phyloP scores from a whole-genome alignment of 1,140 invertebrate species.

The Eriosoma lanigerum region DNA sequence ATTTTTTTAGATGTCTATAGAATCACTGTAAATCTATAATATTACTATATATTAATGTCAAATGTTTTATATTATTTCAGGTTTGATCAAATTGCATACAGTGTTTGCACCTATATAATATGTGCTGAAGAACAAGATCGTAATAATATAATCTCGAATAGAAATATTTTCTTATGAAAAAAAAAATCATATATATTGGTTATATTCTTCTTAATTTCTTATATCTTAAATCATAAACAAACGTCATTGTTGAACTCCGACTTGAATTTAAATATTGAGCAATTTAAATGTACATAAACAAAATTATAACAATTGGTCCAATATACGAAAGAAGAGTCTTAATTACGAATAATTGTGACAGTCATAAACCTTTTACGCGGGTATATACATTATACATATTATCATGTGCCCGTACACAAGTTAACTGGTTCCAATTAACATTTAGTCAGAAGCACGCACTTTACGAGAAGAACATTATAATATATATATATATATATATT shows the following conservation, averaged over 20 bases:
- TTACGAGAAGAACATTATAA: background rate
- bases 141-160: no score
- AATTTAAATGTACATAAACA: constrained; percentile 12
- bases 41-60: no score
- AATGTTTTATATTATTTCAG: no score
- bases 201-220: no score
- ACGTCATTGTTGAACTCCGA: background rate
- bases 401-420: background rate
- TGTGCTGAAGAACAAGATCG: no score
- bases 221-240: background rate
- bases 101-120: no score
- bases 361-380: constrained; percentile 14
- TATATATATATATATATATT: background rate
- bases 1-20: no score
- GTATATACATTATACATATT: no score
- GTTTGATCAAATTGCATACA: no score
- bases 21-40: no score
- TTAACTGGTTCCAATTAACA: constrained; percentile 18
- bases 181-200: no score
- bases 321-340: background rate
- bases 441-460: background rate
- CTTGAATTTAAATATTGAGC: background rate
- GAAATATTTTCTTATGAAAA: no score
- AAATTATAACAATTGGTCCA: constrained; percentile 5
- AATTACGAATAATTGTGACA: constrained; percentile 16